phyloP scores from a whole-genome alignment of 1,140 invertebrate genomes.

The Portunus trituberculatus region DNA sequence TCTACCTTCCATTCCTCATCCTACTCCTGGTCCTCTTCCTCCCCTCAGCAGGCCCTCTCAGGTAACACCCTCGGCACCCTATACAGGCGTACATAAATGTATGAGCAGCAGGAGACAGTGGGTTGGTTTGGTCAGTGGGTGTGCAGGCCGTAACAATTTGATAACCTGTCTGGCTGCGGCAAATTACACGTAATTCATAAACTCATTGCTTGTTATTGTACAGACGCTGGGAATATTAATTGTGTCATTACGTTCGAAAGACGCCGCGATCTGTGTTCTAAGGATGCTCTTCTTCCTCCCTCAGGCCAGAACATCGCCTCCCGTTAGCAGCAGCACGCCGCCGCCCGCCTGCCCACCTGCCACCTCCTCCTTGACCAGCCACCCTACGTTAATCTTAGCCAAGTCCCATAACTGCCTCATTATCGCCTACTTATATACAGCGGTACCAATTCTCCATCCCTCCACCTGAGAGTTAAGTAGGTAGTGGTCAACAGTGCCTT shows the following conservation, averaged over 20 bases:
- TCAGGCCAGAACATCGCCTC: not conserved
- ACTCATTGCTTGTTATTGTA: constrained; percentile 66
- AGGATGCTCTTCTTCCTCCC: not conserved
- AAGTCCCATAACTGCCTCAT: not conserved
- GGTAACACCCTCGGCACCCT: not conserved
- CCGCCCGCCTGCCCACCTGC: too few species aligned
- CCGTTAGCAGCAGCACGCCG: too few species aligned
- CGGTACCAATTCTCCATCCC: too few species aligned
- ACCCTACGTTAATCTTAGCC: not conserved
- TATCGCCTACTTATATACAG: constrained; percentile 12
- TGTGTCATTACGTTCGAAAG: constrained; percentile 21
- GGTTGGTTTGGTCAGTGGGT: not conserved
- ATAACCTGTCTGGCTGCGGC: constrained; percentile 50
- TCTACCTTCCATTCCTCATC: not conserved
- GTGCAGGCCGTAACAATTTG: constrained; percentile 55
- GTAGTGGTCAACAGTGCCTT: not conserved
- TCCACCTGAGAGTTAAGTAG: too few species aligned
- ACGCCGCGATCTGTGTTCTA: not conserved
- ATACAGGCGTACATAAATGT: not conserved
- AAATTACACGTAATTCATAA: constrained; percentile 72
- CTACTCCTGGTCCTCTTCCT: not conserved
- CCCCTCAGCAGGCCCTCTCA: not conserved
- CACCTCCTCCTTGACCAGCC: not conserved
- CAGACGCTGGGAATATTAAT: constrained; percentile 64
- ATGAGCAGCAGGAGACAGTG: not conserved